A percentile compares a stretch with the other conserved stretches of the same genome.
Evolutionary conservation across 1,140 invertebrate species (phyloP).

Genomic region (Macrobrachium nipponense): DNA sequence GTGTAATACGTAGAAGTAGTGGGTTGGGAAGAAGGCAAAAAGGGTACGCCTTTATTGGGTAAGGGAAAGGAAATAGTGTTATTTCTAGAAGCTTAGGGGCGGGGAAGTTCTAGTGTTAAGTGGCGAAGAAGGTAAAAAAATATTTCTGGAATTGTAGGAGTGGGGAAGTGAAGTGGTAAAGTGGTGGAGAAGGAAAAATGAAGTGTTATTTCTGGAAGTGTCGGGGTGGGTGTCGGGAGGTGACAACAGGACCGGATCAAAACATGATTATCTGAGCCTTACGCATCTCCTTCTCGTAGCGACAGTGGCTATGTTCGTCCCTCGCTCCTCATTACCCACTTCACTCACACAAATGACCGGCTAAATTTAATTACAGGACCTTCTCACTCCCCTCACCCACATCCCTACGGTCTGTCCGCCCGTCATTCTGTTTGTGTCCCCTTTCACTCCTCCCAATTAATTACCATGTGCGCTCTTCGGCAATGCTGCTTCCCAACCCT

Average conservation of each 20-base stretch:
- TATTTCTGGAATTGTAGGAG: neutral
- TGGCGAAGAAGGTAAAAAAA: too few species aligned
- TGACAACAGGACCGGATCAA: neutral
- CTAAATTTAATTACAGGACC: conserved; percentile 35
- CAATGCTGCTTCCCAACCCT: too few species aligned
- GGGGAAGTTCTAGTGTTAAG: neutral
- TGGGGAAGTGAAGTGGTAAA: neutral
- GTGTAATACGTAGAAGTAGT: too few species aligned
- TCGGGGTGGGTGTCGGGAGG: neutral
- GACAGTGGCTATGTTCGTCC: neutral
- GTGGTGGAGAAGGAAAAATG: neutral
- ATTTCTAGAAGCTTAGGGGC: neutral
- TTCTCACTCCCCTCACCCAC: neutral
- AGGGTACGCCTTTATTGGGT: neutral
- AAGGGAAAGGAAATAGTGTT: neutral
- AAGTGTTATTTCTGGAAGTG: neutral
- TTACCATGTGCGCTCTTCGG: too few species aligned
- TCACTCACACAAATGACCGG: conserved; percentile 39
- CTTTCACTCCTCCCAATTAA: too few species aligned
- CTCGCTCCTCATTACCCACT: conserved; percentile 39
- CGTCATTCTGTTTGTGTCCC: neutral
- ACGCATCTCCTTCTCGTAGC: conserved; percentile 1
- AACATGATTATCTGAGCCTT: neutral
- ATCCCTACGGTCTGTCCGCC: neutral
- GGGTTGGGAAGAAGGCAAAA: neutral